Evolutionary conservation across 2,797 vertebrate genomes (phyloP), one percentile per base, ranked within the genome.

Genomic region (Poeciliopsis infans): DNA sequence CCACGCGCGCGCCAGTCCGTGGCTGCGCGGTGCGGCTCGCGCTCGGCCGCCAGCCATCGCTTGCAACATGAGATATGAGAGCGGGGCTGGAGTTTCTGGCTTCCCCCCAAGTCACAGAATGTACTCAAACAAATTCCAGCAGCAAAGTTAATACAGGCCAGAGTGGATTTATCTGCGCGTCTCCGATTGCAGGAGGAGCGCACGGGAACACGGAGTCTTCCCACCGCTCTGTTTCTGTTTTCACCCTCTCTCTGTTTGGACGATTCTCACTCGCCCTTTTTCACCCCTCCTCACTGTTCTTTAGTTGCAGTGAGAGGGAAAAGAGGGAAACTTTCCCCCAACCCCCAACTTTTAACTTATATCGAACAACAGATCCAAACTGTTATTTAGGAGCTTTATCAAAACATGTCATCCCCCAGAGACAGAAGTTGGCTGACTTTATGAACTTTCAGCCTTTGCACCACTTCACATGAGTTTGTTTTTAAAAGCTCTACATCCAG

Each of bases 21-120:
- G 72, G 87, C 91, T 88, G 87, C 84, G 87, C 36, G 4, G 36
- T 36, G 36, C 36, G 81, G 82, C 88, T 75, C 69, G 61, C 79
- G 78, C 86, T 89, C 76, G 80, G 91, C 87, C 86, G 80, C 89
- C 59, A 85, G 91, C 91, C 92, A 91, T 90, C 87, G 84, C 89
- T 95, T 95, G 94, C 93, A 94, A 94, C 94, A 95, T 91, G 86
- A 92, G 91, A 90, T 91, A 87, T 86, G 91, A 86, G 91, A 83
- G 85, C 89, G 86, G 93, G 94, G 94, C 86, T 93, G 94, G 94
- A 90, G 96, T 90, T 46, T 89, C 93, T 98, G 97, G 97, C 96
- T 84, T 81, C 72, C 18, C 75, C 82, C 93, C 92, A 95, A 93
- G 91, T 95, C 92, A 96, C 95, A 95, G 94, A 95, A 93, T 96